These are phyloP conservation scores for Eulemur coronatus DNA, from an alignment of 2,797 vertebrate species.

Conservation along the genomic window DNA sequence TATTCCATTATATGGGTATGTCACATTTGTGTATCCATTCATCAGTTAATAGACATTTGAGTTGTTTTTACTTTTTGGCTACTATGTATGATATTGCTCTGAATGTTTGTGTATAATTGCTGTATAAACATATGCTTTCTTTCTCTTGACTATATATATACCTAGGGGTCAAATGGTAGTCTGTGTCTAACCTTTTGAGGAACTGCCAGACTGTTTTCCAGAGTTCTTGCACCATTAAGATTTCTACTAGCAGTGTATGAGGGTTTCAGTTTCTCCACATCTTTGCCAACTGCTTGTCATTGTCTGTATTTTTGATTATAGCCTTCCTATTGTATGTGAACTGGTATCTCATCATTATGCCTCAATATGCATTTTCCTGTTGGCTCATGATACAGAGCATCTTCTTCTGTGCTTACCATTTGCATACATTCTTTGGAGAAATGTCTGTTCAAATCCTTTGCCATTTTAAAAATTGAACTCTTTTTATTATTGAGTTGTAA, in stretches of 20 bases:
- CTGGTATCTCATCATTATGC: not conserved
- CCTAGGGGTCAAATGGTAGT: not conserved
- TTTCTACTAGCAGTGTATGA: not conserved
- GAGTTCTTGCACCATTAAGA: not conserved
- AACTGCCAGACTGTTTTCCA: not conserved
- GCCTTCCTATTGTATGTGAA: not conserved
- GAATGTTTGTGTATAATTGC: not conserved
- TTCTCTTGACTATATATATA: not conserved
- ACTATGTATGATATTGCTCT: not conserved
- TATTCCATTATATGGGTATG: too few relatives aligned
- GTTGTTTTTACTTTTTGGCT: not conserved
- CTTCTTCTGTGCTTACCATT: not conserved
- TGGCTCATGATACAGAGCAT: not conserved
- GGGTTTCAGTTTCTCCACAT: not conserved
- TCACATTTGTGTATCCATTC: not conserved
- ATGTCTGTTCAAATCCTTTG: not conserved
- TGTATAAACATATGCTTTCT: not conserved
- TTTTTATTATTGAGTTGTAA: not conserved
- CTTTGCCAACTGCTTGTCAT: too few relatives aligned
- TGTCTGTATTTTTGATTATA: not conserved
- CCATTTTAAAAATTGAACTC: not conserved
- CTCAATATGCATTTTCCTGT: not conserved
- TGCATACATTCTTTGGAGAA: not conserved
- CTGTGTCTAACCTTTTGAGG: not conserved
- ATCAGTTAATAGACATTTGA: not conserved